phyloP scores from a whole-genome alignment of 37 sponge, comb jelly and placozoan species.

The Cliona cf. orientalis region DNA sequence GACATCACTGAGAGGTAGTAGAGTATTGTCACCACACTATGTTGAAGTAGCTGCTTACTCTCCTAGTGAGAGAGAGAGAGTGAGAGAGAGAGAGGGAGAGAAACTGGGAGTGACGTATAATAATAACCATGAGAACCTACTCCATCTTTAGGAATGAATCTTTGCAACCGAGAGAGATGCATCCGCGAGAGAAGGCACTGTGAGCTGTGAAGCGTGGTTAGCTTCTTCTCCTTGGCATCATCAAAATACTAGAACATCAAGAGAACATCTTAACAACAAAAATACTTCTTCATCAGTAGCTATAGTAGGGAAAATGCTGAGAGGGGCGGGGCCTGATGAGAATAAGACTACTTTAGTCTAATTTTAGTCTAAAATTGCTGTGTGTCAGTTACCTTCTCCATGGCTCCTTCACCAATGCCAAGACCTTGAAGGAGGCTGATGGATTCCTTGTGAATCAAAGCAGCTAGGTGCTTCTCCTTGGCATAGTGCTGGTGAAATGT shows the following conservation, averaged over 20 bases:
- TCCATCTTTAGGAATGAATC: slow-evolving; percentile 30
- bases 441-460: slow-evolving; percentile 13
- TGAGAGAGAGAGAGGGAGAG: background rate
- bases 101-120: background rate
- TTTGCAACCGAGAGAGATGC: slow-evolving; percentile 12
- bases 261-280: background rate
- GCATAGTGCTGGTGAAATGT: slow-evolving; percentile 34
- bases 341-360: background rate
- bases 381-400: slow-evolving; percentile 35
- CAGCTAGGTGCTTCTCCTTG: slow-evolving; percentile 19
- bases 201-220: slow-evolving; percentile 5
- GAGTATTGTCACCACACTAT: slow-evolving; percentile 22
- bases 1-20: slow-evolving; percentile 66
- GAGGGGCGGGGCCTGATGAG: background rate
- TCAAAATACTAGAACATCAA: slow-evolving; percentile 42
- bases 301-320: background rate
- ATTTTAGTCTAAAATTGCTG: too few relatives aligned
- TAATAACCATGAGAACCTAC: slow-evolving; percentile 27
- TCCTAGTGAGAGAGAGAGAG: slow-evolving; percentile 25
- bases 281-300: background rate
- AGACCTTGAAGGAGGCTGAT: slow-evolving; percentile 4
- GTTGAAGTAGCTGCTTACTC: slow-evolving; percentile 22
- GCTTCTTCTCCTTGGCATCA: slow-evolving; percentile 18
- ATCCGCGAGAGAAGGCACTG: slow-evolving; percentile 44
- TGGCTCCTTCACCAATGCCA: slow-evolving; percentile 12